These are phyloP conservation scores for Ptychobarbus kaznakovi DNA, from an alignment of 2,797 vertebrate species.

Conservation along the genomic window DNA sequence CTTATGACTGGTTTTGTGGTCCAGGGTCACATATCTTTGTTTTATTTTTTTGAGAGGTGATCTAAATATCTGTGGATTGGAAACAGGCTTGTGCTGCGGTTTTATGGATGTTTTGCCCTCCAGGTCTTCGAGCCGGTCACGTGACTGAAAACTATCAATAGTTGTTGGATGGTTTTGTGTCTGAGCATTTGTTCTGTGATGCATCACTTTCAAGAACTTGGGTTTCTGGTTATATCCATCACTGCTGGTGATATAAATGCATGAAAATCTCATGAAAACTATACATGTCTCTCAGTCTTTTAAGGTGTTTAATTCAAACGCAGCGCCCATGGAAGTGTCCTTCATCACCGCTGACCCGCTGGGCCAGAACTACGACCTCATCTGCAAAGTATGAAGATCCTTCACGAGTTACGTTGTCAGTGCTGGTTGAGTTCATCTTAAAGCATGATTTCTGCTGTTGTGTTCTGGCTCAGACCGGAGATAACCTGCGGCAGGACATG, in stretches of 20 bases:
- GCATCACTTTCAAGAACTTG: neutral
- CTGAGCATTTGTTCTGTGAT: neutral
- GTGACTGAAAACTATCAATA: neutral
- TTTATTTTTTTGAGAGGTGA: too few relatives aligned
- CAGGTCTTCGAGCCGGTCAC: too few relatives aligned
- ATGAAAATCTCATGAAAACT: neutral
- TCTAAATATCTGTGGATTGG: too few relatives aligned
- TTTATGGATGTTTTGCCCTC: too few relatives aligned
- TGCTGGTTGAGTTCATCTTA: neutral
- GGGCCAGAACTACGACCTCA: slow-evolving; percentile 85
- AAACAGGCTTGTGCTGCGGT: too few relatives aligned
- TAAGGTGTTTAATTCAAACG: slow-evolving; percentile 91
- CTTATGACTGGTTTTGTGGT: too few relatives aligned
- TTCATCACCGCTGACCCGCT: slow-evolving; percentile 88
- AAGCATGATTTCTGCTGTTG: neutral
- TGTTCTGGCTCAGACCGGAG: slow-evolving; percentile 81
- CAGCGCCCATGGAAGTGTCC: slow-evolving; percentile 88
- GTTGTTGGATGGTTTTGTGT: neutral
- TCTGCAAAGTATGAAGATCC: slow-evolving; percentile 86
- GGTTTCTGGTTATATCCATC: neutral
- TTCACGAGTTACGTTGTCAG: neutral
- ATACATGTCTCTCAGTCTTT: slow-evolving; percentile 78
- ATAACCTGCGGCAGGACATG: slow-evolving; percentile 94
- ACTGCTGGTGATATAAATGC: neutral
- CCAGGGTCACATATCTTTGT: too few relatives aligned